A percentile compares a stretch with the other conserved stretches of the same genome.
phyloP scores from a whole-genome alignment of 1,140 invertebrate species.

The Wiebesia pumilae region DNA sequence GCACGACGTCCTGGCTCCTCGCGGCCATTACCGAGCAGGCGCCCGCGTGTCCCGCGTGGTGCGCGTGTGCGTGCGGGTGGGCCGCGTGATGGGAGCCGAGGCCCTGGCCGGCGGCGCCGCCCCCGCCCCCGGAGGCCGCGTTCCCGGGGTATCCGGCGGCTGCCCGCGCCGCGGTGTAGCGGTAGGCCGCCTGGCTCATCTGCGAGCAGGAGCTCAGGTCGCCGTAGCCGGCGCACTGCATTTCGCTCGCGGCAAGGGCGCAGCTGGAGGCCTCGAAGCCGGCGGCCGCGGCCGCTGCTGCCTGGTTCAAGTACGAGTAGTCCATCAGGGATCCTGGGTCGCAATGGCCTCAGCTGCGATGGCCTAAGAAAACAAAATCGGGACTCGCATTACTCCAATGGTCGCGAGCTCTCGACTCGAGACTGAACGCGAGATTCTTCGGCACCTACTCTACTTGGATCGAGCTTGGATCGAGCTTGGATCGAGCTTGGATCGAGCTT shows the following conservation, averaged over 20 bases:
- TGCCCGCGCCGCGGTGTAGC: constrained; percentile 79
- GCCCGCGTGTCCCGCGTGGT: constrained; percentile 65
- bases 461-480: too few relatives aligned
- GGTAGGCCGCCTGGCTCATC: constrained; percentile 86
- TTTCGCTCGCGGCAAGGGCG: constrained; percentile 79
- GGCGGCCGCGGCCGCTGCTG: constrained; percentile 77
- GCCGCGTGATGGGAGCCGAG: constrained; percentile 70
- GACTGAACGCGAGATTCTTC: too few relatives aligned
- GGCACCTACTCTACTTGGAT: too few relatives aligned
- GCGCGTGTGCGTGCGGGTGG: constrained; percentile 73
- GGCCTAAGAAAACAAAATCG: too few relatives aligned
- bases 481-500: too few relatives aligned
- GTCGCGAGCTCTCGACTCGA: too few relatives aligned
- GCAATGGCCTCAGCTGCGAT: not conserved
- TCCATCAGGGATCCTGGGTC: constrained; percentile 74
- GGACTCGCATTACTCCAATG: too few relatives aligned
- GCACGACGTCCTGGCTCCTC: constrained; percentile 76
- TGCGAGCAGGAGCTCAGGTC: constrained; percentile 90
- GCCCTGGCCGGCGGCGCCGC: constrained; percentile 34
- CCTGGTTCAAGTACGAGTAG: constrained; percentile 84
- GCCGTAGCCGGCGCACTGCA: constrained; percentile 85
- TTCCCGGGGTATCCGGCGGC: constrained; percentile 70
- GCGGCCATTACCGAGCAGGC: constrained; percentile 79
- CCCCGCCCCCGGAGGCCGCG: constrained; percentile 62
- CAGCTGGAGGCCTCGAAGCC: constrained; percentile 80